A percentile compares a stretch with the other conserved stretches of the same genome.
Conservation (phyloP, 2,797 vertebrate species). For the Limnodromus scolopaceus region DNA sequence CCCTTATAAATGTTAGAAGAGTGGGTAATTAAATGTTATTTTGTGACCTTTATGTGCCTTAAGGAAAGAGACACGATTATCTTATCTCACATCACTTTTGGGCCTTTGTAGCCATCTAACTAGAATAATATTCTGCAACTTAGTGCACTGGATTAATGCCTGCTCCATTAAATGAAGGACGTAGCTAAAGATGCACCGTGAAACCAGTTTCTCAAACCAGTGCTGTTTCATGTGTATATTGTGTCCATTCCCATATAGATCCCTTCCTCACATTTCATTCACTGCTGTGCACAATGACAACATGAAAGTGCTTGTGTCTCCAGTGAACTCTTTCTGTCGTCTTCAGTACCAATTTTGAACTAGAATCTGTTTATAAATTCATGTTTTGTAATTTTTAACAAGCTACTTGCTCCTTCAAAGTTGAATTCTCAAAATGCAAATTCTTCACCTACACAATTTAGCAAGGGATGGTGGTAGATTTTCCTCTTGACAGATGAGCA, state of each 20-base stretch:
- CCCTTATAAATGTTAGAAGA: slow-evolving; percentile 39
- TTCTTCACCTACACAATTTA: neutral
- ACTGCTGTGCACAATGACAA: neutral
- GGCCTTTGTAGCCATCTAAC: neutral
- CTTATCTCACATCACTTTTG: slow-evolving; percentile 11
- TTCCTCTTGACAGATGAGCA: neutral
- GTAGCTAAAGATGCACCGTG: neutral
- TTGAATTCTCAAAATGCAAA: neutral
- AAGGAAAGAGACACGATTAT: slow-evolving; percentile 49
- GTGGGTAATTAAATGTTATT: slow-evolving; percentile 64
- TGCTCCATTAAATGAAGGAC: neutral
- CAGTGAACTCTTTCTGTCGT: neutral
- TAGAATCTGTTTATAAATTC: neutral
- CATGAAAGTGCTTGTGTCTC: neutral
- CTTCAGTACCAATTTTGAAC: neutral
- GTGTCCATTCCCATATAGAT: neutral
- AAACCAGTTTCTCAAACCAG: neutral
- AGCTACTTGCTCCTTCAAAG: neutral
- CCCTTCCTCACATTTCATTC: neutral
- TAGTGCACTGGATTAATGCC: neutral
- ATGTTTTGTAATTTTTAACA: neutral
- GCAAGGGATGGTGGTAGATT: neutral
- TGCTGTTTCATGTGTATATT: neutral
- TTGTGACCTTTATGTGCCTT: slow-evolving; percentile 64
- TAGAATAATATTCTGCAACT: neutral